A percentile compares a stretch with the other conserved stretches of the same genome.
phyloP scores from a whole-genome alignment of 2,888 invertebrate genomes.

The Melieria omissa region DNA sequence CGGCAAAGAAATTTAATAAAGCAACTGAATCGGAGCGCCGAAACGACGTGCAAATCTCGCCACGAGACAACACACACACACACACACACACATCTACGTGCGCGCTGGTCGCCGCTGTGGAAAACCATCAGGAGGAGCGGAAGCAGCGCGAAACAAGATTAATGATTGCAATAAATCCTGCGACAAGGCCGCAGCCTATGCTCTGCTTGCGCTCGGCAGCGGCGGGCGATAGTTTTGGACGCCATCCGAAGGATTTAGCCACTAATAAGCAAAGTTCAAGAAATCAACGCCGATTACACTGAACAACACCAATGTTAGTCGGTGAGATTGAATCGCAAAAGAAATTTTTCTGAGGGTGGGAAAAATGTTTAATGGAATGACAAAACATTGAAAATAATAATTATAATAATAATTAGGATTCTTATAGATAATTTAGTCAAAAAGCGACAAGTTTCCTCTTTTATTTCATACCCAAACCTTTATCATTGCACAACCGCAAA shows the following conservation, averaged over 20 bases:
- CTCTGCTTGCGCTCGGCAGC: constrained; percentile 31
- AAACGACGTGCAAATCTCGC: neutral
- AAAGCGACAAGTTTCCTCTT: too few relatives aligned
- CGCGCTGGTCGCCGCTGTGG: neutral
- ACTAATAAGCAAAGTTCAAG: constrained; percentile 49
- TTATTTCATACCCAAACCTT: too few relatives aligned
- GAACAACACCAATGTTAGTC: constrained; percentile 50
- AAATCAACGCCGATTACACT: constrained; percentile 53
- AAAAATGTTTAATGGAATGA: too few relatives aligned
- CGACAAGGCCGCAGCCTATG: constrained; percentile 47
- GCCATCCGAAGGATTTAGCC: constrained; percentile 15
- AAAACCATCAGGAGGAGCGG: constrained; percentile 22
- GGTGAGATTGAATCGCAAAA: neutral
- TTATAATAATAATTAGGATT: too few relatives aligned
- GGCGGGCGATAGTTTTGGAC: neutral
- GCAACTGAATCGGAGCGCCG: constrained; percentile 18
- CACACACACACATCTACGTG: neutral
- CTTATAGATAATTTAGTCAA: too few relatives aligned
- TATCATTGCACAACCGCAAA: too few relatives aligned
- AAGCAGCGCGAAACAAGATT: constrained; percentile 61
- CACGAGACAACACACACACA: constrained; percentile 9
- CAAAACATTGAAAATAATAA: too few relatives aligned
- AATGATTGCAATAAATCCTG: constrained; percentile 67
- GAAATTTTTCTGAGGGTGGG: too few relatives aligned
- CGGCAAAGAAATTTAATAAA: constrained; percentile 43